Conservation (phyloP, 2,113 vertebrate genomes). For the Phainopepla nitens region DNA sequence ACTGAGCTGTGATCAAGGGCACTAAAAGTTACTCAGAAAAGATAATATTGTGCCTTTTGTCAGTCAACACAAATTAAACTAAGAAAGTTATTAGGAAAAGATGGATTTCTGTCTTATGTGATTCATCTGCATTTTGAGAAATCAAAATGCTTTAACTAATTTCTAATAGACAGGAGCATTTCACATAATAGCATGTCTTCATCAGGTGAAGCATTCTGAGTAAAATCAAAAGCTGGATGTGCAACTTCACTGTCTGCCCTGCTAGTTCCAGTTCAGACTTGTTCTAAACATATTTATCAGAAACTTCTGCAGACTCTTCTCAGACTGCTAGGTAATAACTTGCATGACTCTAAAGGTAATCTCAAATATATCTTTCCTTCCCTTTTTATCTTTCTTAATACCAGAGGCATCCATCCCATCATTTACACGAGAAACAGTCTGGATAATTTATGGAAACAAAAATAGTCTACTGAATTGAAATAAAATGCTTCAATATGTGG, state of each 20-base stretch:
- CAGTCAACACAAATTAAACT: background rate
- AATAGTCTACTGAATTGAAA: conserved; percentile 58
- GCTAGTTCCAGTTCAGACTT: conserved; percentile 55
- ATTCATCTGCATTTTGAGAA: conserved; percentile 4
- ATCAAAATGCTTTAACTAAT: too few relatives aligned
- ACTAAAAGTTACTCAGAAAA: background rate
- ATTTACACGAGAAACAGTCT: background rate
- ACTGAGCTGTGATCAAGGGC: background rate
- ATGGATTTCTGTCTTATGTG: background rate
- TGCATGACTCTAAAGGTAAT: conserved; percentile 55
- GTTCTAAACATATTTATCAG: conserved; percentile 59
- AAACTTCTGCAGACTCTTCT: conserved; percentile 47
- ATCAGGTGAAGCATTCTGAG: background rate
- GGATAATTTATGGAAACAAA: conserved; percentile 68
- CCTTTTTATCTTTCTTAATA: conserved; percentile 38
- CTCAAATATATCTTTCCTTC: conserved; percentile 46
- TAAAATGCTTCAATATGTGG: conserved; percentile 30
- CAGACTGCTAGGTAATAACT: conserved; percentile 51
- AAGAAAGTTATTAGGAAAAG: background rate
- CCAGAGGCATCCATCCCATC: conserved; percentile 14
- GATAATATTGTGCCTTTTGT: background rate
- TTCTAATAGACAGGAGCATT: background rate
- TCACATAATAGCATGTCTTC: background rate
- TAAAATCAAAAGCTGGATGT: background rate
- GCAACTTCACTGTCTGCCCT: background rate